phyloP scores from a whole-genome alignment of 1,140 invertebrate genomes.

The Aphelenchoides avenae region DNA sequence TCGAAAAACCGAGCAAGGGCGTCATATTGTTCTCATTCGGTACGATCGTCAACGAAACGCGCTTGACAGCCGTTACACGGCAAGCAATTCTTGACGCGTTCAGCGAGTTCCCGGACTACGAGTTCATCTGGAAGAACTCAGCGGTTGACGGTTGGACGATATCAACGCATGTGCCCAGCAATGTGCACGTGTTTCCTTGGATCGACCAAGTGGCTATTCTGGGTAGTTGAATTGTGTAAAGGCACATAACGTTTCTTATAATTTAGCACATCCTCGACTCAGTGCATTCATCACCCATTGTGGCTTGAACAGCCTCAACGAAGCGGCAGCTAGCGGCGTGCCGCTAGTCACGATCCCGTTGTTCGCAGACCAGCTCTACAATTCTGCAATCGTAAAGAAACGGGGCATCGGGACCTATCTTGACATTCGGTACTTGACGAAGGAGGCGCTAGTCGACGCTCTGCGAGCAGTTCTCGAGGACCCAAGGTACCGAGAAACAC shows the following conservation, averaged over 20 bases:
- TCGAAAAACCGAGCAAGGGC: conserved; percentile 12
- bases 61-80: conserved; percentile 11
- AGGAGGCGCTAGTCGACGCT: conserved; percentile 7
- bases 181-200: conserved; percentile 12
- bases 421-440: conserved; percentile 13
- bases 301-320: conserved; percentile 73
- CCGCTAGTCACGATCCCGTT: conserved; percentile 71
- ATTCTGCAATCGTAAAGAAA: conserved; percentile 24
- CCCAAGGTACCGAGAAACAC: no score
- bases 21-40: conserved; percentile 29
- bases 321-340: conserved; percentile 74
- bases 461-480: conserved; percentile 3
- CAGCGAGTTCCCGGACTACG: conserved; percentile 8
- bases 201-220: conserved; percentile 5
- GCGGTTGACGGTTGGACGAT: conserved; percentile 5
- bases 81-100: conserved; percentile 21
- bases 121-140: conserved; percentile 27
- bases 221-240: neutral
- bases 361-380: conserved; percentile 37
- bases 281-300: conserved; percentile 74
- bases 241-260: neutral
- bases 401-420: conserved; percentile 17
- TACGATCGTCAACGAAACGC: conserved; percentile 21
- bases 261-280: conserved; percentile 4
- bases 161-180: neutral